Evolutionary conservation across 2,888 invertebrate species (phyloP).

Genomic region (Gnatocerus cornutus): DNA sequence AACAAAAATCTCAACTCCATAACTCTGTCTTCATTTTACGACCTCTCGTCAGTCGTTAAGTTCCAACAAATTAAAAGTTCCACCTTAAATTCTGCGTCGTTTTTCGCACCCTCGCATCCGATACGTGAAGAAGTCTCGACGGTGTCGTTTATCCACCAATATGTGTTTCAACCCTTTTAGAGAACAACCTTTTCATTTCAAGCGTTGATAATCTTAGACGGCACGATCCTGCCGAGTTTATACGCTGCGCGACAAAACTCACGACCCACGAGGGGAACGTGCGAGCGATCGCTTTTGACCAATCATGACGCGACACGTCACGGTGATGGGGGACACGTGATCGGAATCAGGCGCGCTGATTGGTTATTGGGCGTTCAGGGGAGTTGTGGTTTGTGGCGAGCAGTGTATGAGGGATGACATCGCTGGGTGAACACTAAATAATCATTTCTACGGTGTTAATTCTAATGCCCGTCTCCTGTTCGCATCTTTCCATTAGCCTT

Average conservation of each 20-base stretch:
- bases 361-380: not conserved
- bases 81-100: slow-evolving; percentile 19
- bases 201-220: slow-evolving; percentile 42
- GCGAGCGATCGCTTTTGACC: not conserved
- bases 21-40: too few species aligned
- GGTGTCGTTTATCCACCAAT: slow-evolving; percentile 51
- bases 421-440: slow-evolving; percentile 55
- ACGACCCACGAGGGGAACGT: not conserved
- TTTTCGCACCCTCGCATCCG: slow-evolving; percentile 37
- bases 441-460: slow-evolving; percentile 59
- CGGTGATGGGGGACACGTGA: not conserved
- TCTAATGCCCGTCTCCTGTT: slow-evolving; percentile 60
- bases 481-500: slow-evolving; percentile 58
- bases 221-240: slow-evolving; percentile 22
- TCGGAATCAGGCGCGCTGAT: not conserved
- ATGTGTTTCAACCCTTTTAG: slow-evolving; percentile 56
- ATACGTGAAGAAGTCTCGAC: slow-evolving; percentile 46
- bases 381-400: not conserved
- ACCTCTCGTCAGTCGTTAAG: too few species aligned
- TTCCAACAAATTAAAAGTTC: slow-evolving; percentile 43
- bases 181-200: slow-evolving; percentile 56
- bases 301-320: not conserved
- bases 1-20: too few species aligned
- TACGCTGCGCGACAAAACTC: slow-evolving; percentile 35
- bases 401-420: slow-evolving; percentile 45